phyloP scores from a whole-genome alignment of 2,888 invertebrate species.

The Melangyna quadrimaculata region DNA sequence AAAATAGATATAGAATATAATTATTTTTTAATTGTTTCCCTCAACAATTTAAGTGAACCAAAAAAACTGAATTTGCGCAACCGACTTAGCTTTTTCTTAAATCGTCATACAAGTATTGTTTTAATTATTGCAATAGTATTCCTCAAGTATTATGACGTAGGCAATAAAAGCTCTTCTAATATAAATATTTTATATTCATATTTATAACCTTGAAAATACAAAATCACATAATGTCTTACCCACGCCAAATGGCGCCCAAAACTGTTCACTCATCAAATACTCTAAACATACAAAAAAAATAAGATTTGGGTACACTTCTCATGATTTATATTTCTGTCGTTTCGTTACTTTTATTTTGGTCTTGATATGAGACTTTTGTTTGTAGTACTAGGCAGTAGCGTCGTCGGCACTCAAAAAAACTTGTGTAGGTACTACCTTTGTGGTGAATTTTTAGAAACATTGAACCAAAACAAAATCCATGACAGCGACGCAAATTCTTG shows the following conservation, averaged over 20 bases:
- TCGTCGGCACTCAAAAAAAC: background rate
- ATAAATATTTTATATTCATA: background rate
- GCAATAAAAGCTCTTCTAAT: background rate
- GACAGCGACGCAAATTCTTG: background rate
- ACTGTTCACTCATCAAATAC: conserved; percentile 5
- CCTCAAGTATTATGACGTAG: background rate
- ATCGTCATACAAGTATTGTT: background rate
- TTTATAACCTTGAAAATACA: background rate
- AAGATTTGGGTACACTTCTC: background rate
- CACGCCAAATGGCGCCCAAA: background rate
- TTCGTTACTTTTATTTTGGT: background rate
- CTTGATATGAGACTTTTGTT: background rate
- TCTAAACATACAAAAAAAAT: background rate
- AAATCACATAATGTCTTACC: background rate
- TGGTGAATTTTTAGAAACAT: background rate
- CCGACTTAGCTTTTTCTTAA: background rate
- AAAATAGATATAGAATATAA: background rate
- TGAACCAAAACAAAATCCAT: background rate
- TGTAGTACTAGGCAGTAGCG: background rate
- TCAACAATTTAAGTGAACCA: background rate
- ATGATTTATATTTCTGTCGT: background rate
- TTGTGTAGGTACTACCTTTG: background rate
- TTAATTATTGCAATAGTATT: background rate
- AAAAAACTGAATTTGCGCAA: background rate
- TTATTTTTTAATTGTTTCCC: background rate